These are phyloP conservation scores for Chlorospingus flavigularis DNA, from an alignment of 2,797 vertebrate genomes.

Conservation along the genomic window DNA sequence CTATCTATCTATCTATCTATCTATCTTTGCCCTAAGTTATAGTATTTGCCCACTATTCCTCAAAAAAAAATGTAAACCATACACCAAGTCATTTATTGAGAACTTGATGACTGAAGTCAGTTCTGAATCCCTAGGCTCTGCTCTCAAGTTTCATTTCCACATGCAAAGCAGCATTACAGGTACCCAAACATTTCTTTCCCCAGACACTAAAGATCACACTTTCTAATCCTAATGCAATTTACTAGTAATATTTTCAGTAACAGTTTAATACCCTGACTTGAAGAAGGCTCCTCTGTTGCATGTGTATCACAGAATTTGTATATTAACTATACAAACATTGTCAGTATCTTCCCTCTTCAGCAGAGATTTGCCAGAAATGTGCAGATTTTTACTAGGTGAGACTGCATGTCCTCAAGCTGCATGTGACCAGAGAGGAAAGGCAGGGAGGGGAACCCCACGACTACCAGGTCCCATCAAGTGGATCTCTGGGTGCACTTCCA, in stretches of 20 bases:
- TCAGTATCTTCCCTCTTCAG: background rate
- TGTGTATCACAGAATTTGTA: background rate
- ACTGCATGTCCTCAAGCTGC: background rate
- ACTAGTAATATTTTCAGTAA: background rate
- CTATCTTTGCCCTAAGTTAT: background rate
- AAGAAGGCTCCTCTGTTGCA: background rate
- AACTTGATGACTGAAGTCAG: background rate
- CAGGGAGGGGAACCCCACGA: background rate
- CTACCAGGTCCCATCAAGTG: background rate
- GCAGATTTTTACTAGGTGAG: background rate
- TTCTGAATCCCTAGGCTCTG: background rate
- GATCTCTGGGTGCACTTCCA: background rate
- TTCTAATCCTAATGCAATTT: background rate
- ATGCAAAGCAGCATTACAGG: background rate
- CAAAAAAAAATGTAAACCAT: background rate
- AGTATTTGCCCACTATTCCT: background rate
- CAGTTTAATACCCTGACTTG: background rate
- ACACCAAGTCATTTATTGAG: background rate
- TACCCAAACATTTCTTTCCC: background rate
- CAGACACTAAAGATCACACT: background rate
- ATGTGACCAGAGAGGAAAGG: background rate
- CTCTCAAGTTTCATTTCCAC: background rate
- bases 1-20: background rate
- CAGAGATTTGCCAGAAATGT: background rate
- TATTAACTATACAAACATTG: background rate